Conservation (phyloP, 2,797 vertebrate species). For the Hafferia zeledoni region DNA sequence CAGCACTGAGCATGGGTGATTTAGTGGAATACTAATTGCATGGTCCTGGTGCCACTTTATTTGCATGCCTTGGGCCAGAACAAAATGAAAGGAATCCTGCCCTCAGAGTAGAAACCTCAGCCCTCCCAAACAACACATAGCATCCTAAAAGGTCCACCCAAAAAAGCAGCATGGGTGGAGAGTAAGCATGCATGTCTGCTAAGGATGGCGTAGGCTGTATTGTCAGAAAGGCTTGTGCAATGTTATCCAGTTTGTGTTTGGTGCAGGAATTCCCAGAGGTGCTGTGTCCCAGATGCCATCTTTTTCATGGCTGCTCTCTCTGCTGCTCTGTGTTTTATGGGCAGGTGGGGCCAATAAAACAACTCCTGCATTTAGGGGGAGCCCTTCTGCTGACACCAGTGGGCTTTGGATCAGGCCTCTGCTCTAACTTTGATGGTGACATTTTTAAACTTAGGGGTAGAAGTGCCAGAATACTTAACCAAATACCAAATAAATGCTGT, state of each 20-base stretch:
- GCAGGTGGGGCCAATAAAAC: slow-evolving; percentile 7
- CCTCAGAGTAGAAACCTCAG: not conserved
- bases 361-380: not conserved
- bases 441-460: not conserved
- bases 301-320: not conserved
- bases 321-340: not conserved
- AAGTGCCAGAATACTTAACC: not conserved
- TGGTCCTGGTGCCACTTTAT: not conserved
- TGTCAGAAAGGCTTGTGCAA: not conserved
- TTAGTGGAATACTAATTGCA: not conserved
- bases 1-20: accelerated
- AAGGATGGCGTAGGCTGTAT: accelerated
- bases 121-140: not conserved
- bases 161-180: not conserved
- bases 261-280: not conserved
- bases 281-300: not conserved
- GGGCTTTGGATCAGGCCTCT: not conserved
- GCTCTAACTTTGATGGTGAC: not conserved
- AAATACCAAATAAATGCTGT: not conserved
- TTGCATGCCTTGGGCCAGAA: not conserved
- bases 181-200: accelerated
- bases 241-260: accelerated
- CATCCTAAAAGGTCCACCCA: not conserved
- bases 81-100: not conserved
- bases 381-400: not conserved